Base-by-base conservation (phyloP, 1,140 invertebrate species). In the Dreissena rostriformis region DNA sequence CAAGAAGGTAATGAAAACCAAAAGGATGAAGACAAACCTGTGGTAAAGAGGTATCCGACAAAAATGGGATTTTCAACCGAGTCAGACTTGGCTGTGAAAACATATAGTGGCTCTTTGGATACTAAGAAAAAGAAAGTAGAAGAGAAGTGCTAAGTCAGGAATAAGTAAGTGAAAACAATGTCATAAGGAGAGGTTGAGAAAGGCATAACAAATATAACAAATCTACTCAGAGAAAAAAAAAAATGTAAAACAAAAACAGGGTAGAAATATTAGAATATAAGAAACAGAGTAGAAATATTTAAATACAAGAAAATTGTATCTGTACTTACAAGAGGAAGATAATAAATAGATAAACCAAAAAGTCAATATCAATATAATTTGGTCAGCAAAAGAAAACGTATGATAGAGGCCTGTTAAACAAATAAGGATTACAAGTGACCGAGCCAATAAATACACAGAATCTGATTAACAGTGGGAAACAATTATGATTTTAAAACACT, bases 31-130 rank as follows among this genome's bases (percentile, higher is more conserved):
- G 24, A 78, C 75, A 29, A 66, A 78, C 75, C 75, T n/a, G 11
- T 76, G 22, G 75, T 14, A 53, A 65, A 67, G n/a, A 78, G 75
- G 15, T 19, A 67, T 67, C 63, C 75, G 11, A 78, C 61, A 78
- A 78, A 78, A 4, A 53, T 49, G 17, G 22, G 39, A 29, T 78
- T 51, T 51, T 52, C 8, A n/a, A 67, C 19, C 11, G 8, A 53
- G 19, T 66, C 29, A 26, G 57, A 63, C 26, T 67, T 78, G 8
- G 75, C n/a, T 24, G 29, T 67, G 61, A 67, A 67, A 15, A 78
- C 17, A 53, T 12, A 78, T 1, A 78, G n/a, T 15, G 75, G 49
- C 6, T 26, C 19, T 24, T 51, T 12, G 28, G 61, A 17, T 2
- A 67, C 39, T 66, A 26, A 39, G 7, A 5, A n/a, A 28, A 17